Percentiles rank a stretch among this genome's conserved stretches.
phyloP scores from a whole-genome alignment of 2,113 vertebrate genomes.

The Thunnus thynnus region DNA sequence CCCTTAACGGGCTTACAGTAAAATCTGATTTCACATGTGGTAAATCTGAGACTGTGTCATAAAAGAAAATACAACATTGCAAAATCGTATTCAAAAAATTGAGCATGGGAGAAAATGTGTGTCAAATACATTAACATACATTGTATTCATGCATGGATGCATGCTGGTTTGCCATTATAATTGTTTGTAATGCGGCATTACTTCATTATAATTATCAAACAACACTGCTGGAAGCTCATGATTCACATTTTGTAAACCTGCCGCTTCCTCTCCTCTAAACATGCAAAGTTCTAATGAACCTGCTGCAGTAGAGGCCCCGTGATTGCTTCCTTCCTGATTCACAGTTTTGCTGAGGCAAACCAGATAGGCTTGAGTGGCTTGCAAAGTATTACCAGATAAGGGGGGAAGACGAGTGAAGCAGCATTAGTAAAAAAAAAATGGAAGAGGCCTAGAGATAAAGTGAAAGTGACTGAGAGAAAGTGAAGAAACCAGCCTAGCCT shows the following conservation, averaged over 20 bases:
- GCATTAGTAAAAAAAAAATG: slow-evolving; percentile 31
- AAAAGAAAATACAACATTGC: background rate
- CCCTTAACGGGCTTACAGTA: background rate
- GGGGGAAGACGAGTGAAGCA: slow-evolving; percentile 42
- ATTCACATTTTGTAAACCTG: slow-evolving; percentile 32
- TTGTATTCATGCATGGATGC: background rate
- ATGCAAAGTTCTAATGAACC: slow-evolving; percentile 46
- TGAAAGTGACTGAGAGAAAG: slow-evolving; percentile 54
- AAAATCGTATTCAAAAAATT: slow-evolving; percentile 1
- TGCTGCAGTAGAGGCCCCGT: background rate
- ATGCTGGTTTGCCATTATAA: background rate
- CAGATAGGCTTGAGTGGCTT: slow-evolving; percentile 32
- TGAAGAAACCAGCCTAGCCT: slow-evolving; percentile 13
- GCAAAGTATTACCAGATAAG: slow-evolving; percentile 57
- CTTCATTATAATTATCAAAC: slow-evolving; percentile 23
- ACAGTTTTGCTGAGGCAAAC: slow-evolving; percentile 20
- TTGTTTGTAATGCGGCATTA: background rate
- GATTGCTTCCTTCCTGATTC: slow-evolving; percentile 50
- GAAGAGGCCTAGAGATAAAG: slow-evolving; percentile 38
- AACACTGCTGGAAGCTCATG: slow-evolving; percentile 2
- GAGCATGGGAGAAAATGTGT: background rate
- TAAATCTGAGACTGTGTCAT: slow-evolving; percentile 4
- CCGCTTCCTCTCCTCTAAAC: slow-evolving; percentile 23
- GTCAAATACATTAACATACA: background rate
- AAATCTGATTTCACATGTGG: slow-evolving; percentile 22